Percentiles rank a stretch among this genome's conserved stretches.
phyloP scores from a whole-genome alignment of 2,113 vertebrate species.

The Colaptes auratus region DNA sequence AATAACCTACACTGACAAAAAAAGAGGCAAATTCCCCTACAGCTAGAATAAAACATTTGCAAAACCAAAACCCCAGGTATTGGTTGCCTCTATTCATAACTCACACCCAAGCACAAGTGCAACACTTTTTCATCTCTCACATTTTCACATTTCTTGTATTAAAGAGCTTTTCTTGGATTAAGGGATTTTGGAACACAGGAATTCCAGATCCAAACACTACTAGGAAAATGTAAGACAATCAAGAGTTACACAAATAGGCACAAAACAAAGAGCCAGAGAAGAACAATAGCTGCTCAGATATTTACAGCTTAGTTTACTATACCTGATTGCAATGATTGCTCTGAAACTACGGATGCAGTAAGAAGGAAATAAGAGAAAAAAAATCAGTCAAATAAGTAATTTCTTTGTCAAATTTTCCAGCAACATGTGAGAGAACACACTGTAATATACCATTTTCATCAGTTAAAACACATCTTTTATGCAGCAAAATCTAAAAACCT shows the following conservation, averaged over 20 bases:
- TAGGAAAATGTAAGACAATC: not conserved
- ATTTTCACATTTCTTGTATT: not conserved
- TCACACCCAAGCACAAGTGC: not conserved
- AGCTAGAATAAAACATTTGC: not conserved
- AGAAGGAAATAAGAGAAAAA: slow-evolving; percentile 75
- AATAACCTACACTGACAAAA: not conserved
- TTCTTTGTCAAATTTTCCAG: not conserved
- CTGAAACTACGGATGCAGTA: slow-evolving; percentile 91
- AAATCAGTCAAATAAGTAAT: slow-evolving; percentile 37
- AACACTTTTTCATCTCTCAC: not conserved
- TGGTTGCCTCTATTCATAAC: not conserved
- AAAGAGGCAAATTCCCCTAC: not conserved
- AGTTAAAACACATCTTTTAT: not conserved
- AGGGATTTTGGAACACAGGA: not conserved
- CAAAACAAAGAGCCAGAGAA: slow-evolving; percentile 17
- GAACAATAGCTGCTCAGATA: not conserved
- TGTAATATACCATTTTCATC: not conserved
- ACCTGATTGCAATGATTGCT: slow-evolving; percentile 99
- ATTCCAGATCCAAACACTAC: not conserved
- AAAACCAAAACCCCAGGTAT: not conserved
- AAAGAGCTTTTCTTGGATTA: not conserved
- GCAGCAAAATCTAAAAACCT: not conserved
- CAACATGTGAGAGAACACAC: not conserved
- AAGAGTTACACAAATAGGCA: not conserved
- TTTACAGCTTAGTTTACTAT: slow-evolving; percentile 78